phyloP scores from a whole-genome alignment of 2,797 vertebrate genomes.

The Trichosurus vulpecula region DNA sequence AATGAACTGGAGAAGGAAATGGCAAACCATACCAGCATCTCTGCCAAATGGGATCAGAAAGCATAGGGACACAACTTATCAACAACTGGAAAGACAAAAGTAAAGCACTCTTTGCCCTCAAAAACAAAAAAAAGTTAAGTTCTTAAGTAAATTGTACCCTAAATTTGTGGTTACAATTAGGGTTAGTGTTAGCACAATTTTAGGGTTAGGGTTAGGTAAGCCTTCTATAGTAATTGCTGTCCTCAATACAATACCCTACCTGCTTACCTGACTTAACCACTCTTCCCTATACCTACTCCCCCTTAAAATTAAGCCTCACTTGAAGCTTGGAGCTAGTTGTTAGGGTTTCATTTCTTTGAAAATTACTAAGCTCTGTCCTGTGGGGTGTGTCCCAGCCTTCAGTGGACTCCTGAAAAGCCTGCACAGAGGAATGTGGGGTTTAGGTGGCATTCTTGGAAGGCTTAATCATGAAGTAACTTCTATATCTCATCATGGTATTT shows the following conservation, averaged over 20 bases:
- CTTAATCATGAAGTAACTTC: not conserved
- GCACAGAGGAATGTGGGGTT: accelerated
- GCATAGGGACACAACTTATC: no score
- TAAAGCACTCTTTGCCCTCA: not conserved
- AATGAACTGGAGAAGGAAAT: not conserved
- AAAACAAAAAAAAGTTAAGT: not conserved
- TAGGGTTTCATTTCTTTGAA: not conserved
- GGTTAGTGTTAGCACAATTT: no score
- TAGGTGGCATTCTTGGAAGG: accelerated
- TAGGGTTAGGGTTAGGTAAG: no score
- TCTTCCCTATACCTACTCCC: not conserved
- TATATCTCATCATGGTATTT: not conserved
- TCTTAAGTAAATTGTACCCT: not conserved
- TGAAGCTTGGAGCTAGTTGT: not conserved
- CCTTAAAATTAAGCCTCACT: not conserved
- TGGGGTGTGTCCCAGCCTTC: not conserved
- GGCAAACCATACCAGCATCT: no score
- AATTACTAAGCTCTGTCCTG: no score
- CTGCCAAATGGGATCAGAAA: no score
- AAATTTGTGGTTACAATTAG: not conserved
- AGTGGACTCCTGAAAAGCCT: not conserved
- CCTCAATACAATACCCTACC: not conserved
- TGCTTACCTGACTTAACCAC: not conserved
- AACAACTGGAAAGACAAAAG: not conserved
- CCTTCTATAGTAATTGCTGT: not conserved